Base-by-base conservation (phyloP, 37 sponge, comb jelly and placozoan species). In the Cliona cf. orientalis region DNA sequence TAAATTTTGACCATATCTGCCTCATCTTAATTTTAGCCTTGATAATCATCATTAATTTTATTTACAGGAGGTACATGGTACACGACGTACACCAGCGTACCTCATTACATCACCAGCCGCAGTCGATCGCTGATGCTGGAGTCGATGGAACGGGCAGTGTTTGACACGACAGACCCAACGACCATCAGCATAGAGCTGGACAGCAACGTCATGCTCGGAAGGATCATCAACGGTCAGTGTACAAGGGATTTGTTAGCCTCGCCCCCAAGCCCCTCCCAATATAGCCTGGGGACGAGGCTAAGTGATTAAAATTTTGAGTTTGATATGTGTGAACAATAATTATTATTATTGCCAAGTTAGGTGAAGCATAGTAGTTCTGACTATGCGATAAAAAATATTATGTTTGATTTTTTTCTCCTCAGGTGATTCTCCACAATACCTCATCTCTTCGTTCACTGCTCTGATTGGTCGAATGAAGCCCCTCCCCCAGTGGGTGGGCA, bases 21-120 rank as follows among this genome's bases (percentile, higher is more conserved):
- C 12, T 61, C 17, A 19, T 49, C 14, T 61, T 25, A n/a, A 12
- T 61, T n/a, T 61, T 61, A 25, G 63, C 7, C 22, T 25, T n/a
- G 25, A 61, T n/a, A 61, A 9, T 19, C 53, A 49, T 49, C 53
- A 49, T 49, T 49, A 19, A 19, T 19, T 49, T 49, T 61, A 61
- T 40, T 31, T 76, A 34, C 64, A 86, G 94, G 90, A 29, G 94
- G 94, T 1, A 79, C 49, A 0, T 86, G 87, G 89, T 79, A 86
- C 76, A 93, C 94, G 6, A 89, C 94, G 4, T 93, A 93, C 84
- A 86, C 90, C 1, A 67, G 73, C 21, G 87, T 93, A 4, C 84
- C 94, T n/a, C 72, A 79, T 66, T 93, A 93, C 71, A 44, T 86
- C 45, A 89, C 85, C 32, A 93, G 76, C 61, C 39, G 74, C 26